phyloP scores from a whole-genome alignment of 1,140 invertebrate genomes.

The Bombus cullumanus region DNA sequence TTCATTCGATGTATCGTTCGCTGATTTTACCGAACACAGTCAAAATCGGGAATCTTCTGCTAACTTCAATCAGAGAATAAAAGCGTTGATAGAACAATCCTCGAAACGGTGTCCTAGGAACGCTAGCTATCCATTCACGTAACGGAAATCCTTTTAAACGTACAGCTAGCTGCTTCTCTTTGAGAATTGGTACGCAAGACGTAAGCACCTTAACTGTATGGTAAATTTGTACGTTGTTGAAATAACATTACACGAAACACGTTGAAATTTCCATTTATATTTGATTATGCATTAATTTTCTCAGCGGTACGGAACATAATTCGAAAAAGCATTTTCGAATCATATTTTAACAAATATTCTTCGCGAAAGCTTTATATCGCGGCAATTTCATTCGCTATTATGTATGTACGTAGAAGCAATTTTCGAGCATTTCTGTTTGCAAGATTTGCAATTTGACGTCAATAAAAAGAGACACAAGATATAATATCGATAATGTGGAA shows the following conservation, averaged over 20 bases:
- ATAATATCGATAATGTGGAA: too few species aligned
- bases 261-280: background rate
- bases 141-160: conserved; percentile 13
- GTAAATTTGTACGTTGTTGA: background rate
- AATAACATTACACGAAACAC: background rate
- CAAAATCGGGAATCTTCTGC: background rate
- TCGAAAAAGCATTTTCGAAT: background rate
- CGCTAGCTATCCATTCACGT: background rate
- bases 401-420: too few species aligned
- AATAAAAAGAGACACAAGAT: too few species aligned
- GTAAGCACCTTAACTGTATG: background rate
- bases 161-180: background rate
- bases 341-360: background rate
- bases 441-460: too few species aligned
- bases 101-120: background rate
- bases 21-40: background rate
- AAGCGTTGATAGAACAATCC: conserved; percentile 12
- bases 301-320: background rate
- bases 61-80: background rate
- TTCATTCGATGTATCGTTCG: background rate
- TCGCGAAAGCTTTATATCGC: too few species aligned
- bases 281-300: background rate
- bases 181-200: background rate
- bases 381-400: too few species aligned
- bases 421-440: too few species aligned